Evolutionary conservation across 2,888 invertebrate genomes (phyloP).

Genomic region (Aphodius sticticus): DNA sequence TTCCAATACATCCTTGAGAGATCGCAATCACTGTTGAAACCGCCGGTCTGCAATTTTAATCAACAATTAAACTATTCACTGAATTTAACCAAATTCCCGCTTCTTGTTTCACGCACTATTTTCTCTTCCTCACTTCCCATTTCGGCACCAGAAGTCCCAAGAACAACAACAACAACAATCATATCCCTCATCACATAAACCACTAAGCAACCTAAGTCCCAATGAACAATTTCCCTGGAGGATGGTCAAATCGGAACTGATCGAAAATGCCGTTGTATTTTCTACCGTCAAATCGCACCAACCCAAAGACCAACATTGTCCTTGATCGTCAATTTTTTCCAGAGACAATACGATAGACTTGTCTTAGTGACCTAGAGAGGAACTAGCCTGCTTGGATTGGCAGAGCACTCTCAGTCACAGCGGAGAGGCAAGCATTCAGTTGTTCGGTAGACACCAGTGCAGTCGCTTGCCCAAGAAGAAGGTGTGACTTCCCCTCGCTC

Average conservation of each 20-base stretch:
- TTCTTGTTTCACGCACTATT: slow-evolving; percentile 14
- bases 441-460: slow-evolving; percentile 21
- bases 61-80: slow-evolving; percentile 4
- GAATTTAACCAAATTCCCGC: background rate
- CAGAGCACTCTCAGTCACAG: slow-evolving; percentile 18
- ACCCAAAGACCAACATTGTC: slow-evolving; percentile 7
- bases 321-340: slow-evolving; percentile 12
- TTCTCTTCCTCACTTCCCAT: slow-evolving; percentile 17
- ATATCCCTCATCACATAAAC: background rate
- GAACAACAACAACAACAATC: background rate
- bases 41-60: background rate
- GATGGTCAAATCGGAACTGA: slow-evolving; percentile 22
- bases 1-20: background rate
- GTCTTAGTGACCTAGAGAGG: slow-evolving; percentile 25
- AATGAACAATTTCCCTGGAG: background rate
- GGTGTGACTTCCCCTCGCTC: slow-evolving; percentile 8
- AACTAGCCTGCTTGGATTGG: slow-evolving; percentile 20
- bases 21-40: background rate
- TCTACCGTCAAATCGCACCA: slow-evolving; percentile 12
- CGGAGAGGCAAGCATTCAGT: slow-evolving; percentile 23
- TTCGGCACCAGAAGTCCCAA: background rate
- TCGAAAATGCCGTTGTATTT: slow-evolving; percentile 18
- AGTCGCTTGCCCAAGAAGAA: slow-evolving; percentile 24
- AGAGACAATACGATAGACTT: slow-evolving; percentile 5
- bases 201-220: background rate